Evolutionary conservation across 1,140 invertebrate genomes (phyloP).

Genomic region (Drosophila varians): DNA sequence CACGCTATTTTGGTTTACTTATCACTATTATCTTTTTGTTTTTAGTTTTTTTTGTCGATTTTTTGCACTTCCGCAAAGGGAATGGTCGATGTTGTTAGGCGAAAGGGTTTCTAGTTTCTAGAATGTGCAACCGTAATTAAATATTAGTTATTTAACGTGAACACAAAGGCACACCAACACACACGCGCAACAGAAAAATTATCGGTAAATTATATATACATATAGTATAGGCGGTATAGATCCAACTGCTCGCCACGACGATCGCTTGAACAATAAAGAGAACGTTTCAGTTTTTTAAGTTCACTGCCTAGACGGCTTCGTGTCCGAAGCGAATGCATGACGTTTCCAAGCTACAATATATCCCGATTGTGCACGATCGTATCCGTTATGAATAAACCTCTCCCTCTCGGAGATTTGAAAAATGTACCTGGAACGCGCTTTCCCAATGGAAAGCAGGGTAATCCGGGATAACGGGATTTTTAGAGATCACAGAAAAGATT

Average conservation of each 20-base stretch:
- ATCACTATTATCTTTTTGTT: too few species aligned
- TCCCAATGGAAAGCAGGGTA: too few species aligned
- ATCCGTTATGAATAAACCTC: too few species aligned
- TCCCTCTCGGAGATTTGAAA: too few species aligned
- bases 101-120: conserved; percentile 16
- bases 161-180: conserved; percentile 22
- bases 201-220: neutral
- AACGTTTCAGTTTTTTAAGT: neutral
- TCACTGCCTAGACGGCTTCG: neutral
- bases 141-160: conserved; percentile 20
- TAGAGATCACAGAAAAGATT: neutral
- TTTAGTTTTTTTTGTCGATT: neutral
- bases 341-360: too few species aligned
- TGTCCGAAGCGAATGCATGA: neutral
- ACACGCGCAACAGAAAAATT: neutral
- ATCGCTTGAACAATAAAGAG: neutral
- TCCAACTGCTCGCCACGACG: neutral
- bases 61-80: neutral
- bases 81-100: neutral
- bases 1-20: neutral
- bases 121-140: conserved; percentile 31
- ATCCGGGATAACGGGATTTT: neutral
- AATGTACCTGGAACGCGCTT: too few species aligned
- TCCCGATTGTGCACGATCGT: neutral
- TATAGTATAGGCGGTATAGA: neutral